A percentile compares a stretch with the other conserved stretches of the same genome.
phyloP scores from a whole-genome alignment of 2,888 invertebrate species.

The Sinopyrophorus schimmeli region DNA sequence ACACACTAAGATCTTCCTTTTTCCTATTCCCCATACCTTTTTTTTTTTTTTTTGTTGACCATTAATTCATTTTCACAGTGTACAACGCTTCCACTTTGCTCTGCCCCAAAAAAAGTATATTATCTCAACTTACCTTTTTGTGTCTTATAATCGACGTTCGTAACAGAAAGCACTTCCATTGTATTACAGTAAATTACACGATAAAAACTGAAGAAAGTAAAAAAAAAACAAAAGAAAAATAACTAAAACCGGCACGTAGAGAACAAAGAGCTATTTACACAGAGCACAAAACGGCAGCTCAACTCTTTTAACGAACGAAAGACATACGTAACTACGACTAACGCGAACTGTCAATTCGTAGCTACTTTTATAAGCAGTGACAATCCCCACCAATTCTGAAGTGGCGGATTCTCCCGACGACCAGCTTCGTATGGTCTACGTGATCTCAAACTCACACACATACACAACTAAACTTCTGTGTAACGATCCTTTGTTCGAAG shows the following conservation, averaged over 20 bases:
- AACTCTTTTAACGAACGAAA: too few relatives aligned
- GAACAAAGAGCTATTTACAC: too few relatives aligned
- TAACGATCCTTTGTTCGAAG: conserved; percentile 33
- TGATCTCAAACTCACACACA: conserved; percentile 31
- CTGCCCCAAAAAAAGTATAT: neutral
- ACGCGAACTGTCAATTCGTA: too few relatives aligned
- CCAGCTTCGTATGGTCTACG: conserved; percentile 29
- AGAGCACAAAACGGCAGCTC: too few relatives aligned
- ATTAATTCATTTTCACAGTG: too few relatives aligned
- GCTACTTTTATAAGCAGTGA: conserved; percentile 25
- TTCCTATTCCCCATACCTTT: neutral
- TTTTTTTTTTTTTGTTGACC: neutral
- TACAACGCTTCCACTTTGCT: neutral
- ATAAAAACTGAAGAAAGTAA: neutral
- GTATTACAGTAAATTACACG: too few relatives aligned
- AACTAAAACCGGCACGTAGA: too few relatives aligned
- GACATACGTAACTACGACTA: too few relatives aligned
- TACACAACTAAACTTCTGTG: conserved; percentile 23
- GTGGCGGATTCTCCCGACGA: conserved; percentile 4
- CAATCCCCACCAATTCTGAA: conserved; percentile 8
- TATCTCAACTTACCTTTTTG: conserved; percentile 27
- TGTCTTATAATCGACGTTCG: conserved; percentile 28
- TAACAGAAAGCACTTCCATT: conserved; percentile 33
- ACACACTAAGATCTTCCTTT: conserved; percentile 27
- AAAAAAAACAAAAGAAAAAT: neutral